These are phyloP conservation scores for Cephus pulcher DNA, from an alignment of 2,888 invertebrate genomes.

Conservation along the genomic window DNA sequence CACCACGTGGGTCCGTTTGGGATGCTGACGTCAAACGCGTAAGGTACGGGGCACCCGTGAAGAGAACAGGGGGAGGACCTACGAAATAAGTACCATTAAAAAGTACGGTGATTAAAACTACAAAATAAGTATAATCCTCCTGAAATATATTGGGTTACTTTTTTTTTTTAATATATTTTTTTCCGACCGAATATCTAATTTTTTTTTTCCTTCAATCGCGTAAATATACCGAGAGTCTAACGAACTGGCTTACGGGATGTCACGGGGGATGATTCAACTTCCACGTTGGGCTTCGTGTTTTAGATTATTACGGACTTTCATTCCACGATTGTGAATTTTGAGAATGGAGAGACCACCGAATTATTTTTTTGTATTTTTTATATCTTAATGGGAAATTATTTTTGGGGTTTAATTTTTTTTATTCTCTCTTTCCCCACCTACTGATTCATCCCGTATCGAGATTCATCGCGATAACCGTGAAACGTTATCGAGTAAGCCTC, in stretches of 20 bases:
- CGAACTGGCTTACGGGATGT: background rate
- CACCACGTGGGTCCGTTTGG: conserved; percentile 25
- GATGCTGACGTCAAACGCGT: background rate
- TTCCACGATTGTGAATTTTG: background rate
- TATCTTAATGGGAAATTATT: background rate
- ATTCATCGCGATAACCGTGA: background rate
- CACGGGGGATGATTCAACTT: background rate
- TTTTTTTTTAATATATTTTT: background rate
- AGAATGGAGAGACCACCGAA: background rate
- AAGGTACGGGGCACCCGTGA: background rate
- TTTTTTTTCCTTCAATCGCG: background rate
- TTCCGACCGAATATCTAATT: too few relatives aligned
- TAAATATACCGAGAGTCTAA: background rate
- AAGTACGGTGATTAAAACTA: background rate
- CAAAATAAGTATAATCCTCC: background rate
- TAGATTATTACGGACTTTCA: background rate
- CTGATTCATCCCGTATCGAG: too few relatives aligned
- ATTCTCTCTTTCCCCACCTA: background rate
- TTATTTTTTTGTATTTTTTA: too few relatives aligned
- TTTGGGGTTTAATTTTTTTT: background rate
- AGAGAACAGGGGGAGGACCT: background rate
- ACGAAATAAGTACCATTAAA: background rate
- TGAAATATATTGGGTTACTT: background rate
- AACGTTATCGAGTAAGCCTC: background rate
- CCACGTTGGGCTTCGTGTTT: background rate